These are phyloP conservation scores for Caenorhabditis sp. DNA, from an alignment of 2,888 invertebrate species.

Conservation along the genomic window DNA sequence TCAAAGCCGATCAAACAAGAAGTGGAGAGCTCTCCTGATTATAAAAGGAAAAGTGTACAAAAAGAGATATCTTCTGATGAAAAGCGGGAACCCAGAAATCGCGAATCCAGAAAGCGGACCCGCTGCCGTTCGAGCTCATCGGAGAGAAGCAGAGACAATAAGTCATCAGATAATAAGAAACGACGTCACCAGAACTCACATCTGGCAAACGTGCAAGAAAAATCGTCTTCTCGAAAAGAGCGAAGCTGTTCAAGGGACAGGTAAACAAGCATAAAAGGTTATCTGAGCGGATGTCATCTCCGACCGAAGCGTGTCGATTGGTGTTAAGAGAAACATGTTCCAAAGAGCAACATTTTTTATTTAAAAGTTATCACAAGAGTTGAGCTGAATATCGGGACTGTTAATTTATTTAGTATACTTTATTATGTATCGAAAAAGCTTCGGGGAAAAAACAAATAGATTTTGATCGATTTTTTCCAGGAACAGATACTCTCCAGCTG, in stretches of 20 bases:
- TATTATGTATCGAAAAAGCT: too few relatives aligned
- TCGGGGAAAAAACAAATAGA: too few relatives aligned
- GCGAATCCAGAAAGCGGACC: not conserved
- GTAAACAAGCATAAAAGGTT: too few relatives aligned
- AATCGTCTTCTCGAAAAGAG: not conserved
- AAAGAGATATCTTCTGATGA: conserved; percentile 25
- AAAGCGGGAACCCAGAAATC: conserved; percentile 4
- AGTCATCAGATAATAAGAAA: not conserved
- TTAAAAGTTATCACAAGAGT: too few relatives aligned
- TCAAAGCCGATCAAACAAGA: conserved; percentile 39
- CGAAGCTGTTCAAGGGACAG: not conserved
- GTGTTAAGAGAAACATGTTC: too few relatives aligned
- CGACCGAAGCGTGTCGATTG: too few relatives aligned
- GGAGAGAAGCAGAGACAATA: not conserved
- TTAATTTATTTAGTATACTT: too few relatives aligned
- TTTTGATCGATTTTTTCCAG: not conserved
- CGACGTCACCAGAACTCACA: not conserved
- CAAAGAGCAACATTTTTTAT: too few relatives aligned
- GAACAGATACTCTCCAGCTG: not conserved
- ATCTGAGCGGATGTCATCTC: too few relatives aligned
- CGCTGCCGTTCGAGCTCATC: not conserved
- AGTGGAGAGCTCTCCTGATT: conserved; percentile 31
- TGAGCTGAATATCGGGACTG: too few relatives aligned
- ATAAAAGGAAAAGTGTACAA: conserved; percentile 32
- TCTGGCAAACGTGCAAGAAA: not conserved